phyloP scores from a whole-genome alignment of 2,113 vertebrate species.

The Ophthalmolycus amberensis region DNA sequence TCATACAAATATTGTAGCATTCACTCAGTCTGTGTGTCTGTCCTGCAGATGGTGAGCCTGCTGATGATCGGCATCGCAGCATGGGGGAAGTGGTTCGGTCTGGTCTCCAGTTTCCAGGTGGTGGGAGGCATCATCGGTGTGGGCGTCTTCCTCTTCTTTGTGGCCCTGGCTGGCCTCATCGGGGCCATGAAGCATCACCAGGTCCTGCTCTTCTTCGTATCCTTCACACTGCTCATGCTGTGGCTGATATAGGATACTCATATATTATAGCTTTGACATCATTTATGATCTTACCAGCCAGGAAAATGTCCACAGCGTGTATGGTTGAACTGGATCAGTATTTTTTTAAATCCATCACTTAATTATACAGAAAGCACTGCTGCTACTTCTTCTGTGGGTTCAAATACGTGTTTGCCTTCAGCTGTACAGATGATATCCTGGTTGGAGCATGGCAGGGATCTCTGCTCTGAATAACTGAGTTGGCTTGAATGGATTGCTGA shows the following conservation, averaged over 20 bases:
- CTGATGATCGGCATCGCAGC: constrained; percentile 95
- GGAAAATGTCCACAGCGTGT: background rate
- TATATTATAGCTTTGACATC: background rate
- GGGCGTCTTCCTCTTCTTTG: constrained; percentile 96
- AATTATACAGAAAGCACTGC: too few relatives aligned
- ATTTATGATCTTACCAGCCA: background rate
- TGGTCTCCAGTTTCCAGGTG: constrained; percentile 95
- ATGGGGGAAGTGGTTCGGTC: constrained; percentile 95
- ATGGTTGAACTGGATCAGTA: background rate
- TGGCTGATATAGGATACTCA: too few relatives aligned
- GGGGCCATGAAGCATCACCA: constrained; percentile 97
- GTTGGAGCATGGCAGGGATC: too few relatives aligned
- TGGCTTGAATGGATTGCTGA: too few relatives aligned
- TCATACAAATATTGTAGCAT: background rate
- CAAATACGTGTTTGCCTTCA: too few relatives aligned
- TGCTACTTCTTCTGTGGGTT: too few relatives aligned
- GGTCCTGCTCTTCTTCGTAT: constrained; percentile 98
- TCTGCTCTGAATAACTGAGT: too few relatives aligned
- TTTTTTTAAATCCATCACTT: background rate
- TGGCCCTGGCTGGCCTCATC: constrained; percentile 92
- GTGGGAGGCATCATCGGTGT: constrained; percentile 92
- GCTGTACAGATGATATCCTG: too few relatives aligned
- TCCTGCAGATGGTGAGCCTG: constrained; percentile 91
- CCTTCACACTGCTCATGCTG: constrained; percentile 78
- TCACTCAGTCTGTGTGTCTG: background rate